phyloP scores from a whole-genome alignment of 2,113 vertebrate species.

The Eulacestoma nigropectus region DNA sequence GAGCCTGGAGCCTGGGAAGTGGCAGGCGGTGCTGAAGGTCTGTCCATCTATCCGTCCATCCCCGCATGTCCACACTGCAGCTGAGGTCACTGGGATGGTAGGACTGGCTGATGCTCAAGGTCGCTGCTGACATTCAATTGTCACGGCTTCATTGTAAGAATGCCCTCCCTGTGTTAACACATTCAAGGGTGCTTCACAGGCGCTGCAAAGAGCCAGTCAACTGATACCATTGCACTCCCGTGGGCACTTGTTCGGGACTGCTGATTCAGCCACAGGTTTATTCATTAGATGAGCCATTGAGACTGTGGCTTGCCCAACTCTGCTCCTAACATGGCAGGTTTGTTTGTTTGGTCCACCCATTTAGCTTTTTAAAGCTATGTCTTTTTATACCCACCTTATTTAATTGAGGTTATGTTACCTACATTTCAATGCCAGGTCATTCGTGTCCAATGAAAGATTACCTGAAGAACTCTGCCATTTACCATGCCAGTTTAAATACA shows the following conservation, averaged over 20 bases:
- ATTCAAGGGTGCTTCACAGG: slow-evolving; percentile 68
- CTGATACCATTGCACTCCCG: slow-evolving; percentile 70
- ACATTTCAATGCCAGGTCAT: slow-evolving; percentile 66
- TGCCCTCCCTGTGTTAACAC: slow-evolving; percentile 62
- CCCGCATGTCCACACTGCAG: slow-evolving; percentile 24
- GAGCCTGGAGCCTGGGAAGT: slow-evolving; percentile 4
- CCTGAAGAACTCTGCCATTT: slow-evolving; percentile 58
- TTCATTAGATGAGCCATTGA: slow-evolving; percentile 65
- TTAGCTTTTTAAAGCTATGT: slow-evolving; percentile 64
- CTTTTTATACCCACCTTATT: no score
- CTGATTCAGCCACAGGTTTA: slow-evolving; percentile 67
- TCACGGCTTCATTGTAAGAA: slow-evolving; percentile 60
- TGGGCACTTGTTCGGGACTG: slow-evolving; percentile 35
- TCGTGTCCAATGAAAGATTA: slow-evolving; percentile 60
- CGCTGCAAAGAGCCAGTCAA: slow-evolving; percentile 66
- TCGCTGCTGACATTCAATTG: slow-evolving; percentile 68
- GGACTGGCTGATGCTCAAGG: slow-evolving; percentile 68
- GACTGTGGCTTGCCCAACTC: slow-evolving; percentile 29
- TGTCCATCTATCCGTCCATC: accelerated
- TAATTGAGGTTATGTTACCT: slow-evolving; percentile 66
- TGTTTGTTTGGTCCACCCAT: slow-evolving; percentile 67
- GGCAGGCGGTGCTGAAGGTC: slow-evolving; percentile 45
- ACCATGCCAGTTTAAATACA: slow-evolving; percentile 25
- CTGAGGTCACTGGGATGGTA: slow-evolving; percentile 59
- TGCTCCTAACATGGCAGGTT: slow-evolving; percentile 45